Evolutionary conservation across 1,140 invertebrate genomes (phyloP), one percentile per base, ranked within the genome.

Genomic region (Thaumetopoea pityocampa): DNA sequence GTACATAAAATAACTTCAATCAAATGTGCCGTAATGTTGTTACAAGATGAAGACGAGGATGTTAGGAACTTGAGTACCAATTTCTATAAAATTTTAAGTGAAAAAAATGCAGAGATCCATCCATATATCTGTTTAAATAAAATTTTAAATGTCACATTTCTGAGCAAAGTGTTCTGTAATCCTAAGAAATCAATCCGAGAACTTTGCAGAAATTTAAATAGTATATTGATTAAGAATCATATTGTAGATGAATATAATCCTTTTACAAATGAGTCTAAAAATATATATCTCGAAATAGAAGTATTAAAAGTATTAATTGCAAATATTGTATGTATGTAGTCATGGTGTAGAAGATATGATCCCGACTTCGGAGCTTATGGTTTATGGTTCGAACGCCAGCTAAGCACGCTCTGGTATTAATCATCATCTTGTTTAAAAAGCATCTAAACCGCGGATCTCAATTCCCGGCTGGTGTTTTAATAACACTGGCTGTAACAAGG

Each of bases 11-110:
- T 71, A n/a, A 65, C 51, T 49, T 41, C 56, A 6, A 55, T 83
- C n/a, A 68, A 70, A 45, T 46, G 72, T 16, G 65, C 67, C 26
- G 18, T 84, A 16, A 64, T 72, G 26, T 52, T 85, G 1, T 46
- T 85, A 15, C 83, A 85, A 73, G 85, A 85, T 57, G 85, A 86
- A 56, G 72, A 85, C 50, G 69, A 73, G 40, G 64, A 70, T 56
- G 53, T 86, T n/a, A 67, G 83, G 49, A 59, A 63, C 43, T 43
- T 65, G 34, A 71, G 62, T 66, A 51, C 69, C 7, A 17, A 50
- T 12, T 77, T 73, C 48, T 69, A 68, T 33, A 63, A 46, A 33
- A 57, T 53, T 32, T 19, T 69, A 19, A 63, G 12, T 17, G 44
- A 59, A 32, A 27, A 49, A 6, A 41, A 51, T 23, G n/a, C n/a